These are phyloP conservation scores for Notolepis coatsorum DNA, from an alignment of 2,797 vertebrate species.

Conservation along the genomic window DNA sequence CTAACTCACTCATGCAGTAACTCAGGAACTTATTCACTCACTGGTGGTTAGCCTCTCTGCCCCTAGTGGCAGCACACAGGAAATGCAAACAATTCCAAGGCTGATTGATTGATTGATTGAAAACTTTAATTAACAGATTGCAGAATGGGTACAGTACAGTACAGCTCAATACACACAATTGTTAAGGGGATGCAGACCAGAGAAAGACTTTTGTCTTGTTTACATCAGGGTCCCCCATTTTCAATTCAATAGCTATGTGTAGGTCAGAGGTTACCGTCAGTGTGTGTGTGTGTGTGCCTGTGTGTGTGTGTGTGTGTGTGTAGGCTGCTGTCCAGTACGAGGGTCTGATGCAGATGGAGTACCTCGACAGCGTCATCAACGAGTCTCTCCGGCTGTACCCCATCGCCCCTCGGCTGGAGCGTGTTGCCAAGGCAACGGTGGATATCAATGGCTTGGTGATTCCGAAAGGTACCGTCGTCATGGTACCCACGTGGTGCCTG, in stretches of 20 bases:
- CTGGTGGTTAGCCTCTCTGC: no score
- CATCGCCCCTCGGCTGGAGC: slow-evolving; percentile 57
- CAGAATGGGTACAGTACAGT: neutral
- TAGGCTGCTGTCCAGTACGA: slow-evolving; percentile 73
- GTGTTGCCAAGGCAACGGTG: slow-evolving; percentile 78
- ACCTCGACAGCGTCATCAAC: slow-evolving; percentile 77
- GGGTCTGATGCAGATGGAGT: slow-evolving; percentile 81
- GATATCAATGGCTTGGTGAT: slow-evolving; percentile 77
- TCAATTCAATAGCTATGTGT: neutral
- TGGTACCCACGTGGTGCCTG: slow-evolving; percentile 72
- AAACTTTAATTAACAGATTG: no score
- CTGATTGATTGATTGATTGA: no score
- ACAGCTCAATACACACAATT: no score
- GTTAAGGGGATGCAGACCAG: neutral
- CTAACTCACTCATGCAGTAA: no score
- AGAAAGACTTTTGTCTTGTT: neutral
- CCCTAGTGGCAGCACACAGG: no score
- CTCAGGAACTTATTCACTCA: no score
- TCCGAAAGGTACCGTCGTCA: slow-evolving; percentile 65
- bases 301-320: neutral
- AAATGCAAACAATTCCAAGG: no score
- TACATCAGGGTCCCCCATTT: no score
- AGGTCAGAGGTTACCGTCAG: neutral
- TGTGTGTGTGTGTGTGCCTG: slow-evolving; percentile 10
- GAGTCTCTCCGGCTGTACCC: slow-evolving; percentile 80